Base-by-base conservation (phyloP, 2,888 invertebrate genomes). In the Proisotoma minuta region DNA sequence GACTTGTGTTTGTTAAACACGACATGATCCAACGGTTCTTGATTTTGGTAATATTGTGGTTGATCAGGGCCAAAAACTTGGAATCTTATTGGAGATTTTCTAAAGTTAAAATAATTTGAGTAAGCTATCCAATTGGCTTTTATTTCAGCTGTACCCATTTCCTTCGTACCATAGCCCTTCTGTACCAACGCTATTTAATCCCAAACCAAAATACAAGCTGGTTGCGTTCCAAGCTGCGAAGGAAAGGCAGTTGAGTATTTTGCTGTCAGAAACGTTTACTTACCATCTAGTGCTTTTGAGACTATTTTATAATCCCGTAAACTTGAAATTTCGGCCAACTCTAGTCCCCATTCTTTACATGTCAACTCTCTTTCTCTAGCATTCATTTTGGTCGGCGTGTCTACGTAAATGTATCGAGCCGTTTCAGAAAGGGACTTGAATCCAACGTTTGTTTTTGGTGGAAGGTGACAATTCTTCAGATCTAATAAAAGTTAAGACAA, bases 141-240 rank as follows among this genome's bases (percentile, higher is more conserved):
- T 47, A 5, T 5, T 10, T 10, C 12, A 47, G n/a, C 5, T 22
- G 22, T 49, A 49, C 49, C 49, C 49, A 24, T 49, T 23, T 5
- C 49, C 49, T 49, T 49, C 49, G 5, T 15, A 49, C 49, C 49
- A 49, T 23, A 49, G 4, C 20, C 49, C 23, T 22, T 49, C 49
- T 22, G 49, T 5, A 4, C 49, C 49, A 49, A 49, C 49, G 15
- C 49, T 49, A 22, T 49, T 49, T 15, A 49, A 49, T 4, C 49
- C 49, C 22, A 49, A 24, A 5, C 49, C 49, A 22, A 49, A 49
- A 49, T 49, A 49, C 24, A 49, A 22, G 20, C 23, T 5, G 23
- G 49, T 49, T 23, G 49, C 49, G 23, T 49, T 49, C 49, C 49
- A 49, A 34, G 34, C 34, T 34, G 34, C 34, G 8, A 34, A 34